These are phyloP conservation scores for Drosophila neotestacea DNA, from an alignment of 2,888 invertebrate genomes.

Conservation along the genomic window DNA sequence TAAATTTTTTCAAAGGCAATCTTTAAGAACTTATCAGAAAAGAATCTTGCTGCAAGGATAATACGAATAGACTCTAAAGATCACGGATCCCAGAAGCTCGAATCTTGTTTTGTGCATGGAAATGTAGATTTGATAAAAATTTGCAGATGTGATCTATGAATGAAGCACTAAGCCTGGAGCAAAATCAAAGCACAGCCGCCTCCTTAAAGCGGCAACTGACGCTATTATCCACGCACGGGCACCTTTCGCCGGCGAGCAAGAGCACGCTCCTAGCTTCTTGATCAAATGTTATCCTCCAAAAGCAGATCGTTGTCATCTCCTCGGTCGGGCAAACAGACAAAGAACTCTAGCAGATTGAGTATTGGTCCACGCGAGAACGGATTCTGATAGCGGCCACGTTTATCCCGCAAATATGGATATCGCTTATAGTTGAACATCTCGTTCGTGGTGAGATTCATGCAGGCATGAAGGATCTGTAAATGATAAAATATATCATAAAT, in stretches of 20 bases:
- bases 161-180: conserved; percentile 53
- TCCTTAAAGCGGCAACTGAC: conserved; percentile 55
- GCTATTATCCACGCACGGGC: conserved; percentile 79
- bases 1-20: conserved; percentile 8
- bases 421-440: conserved; percentile 97
- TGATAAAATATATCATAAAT: background rate
- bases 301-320: conserved; percentile 91
- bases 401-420: conserved; percentile 95
- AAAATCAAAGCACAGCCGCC: conserved; percentile 66
- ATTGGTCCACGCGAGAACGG: conserved; percentile 96
- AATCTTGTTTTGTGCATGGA: no score
- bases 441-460: conserved; percentile 97
- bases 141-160: background rate
- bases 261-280: conserved; percentile 82
- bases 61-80: conserved; percentile 26
- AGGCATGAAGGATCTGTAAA: conserved; percentile 93
- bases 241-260: conserved; percentile 75
- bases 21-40: background rate
- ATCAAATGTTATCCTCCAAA: conserved; percentile 88
- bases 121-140: no score
- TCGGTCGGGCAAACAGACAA: conserved; percentile 93
- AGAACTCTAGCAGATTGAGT: conserved; percentile 95
- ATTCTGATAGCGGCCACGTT: conserved; percentile 94
- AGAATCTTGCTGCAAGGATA: conserved; percentile 22
- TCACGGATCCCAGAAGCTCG: background rate